These are phyloP conservation scores for Drosophila melanosoma DNA, from an alignment of 2,888 invertebrate species.

Conservation along the genomic window DNA sequence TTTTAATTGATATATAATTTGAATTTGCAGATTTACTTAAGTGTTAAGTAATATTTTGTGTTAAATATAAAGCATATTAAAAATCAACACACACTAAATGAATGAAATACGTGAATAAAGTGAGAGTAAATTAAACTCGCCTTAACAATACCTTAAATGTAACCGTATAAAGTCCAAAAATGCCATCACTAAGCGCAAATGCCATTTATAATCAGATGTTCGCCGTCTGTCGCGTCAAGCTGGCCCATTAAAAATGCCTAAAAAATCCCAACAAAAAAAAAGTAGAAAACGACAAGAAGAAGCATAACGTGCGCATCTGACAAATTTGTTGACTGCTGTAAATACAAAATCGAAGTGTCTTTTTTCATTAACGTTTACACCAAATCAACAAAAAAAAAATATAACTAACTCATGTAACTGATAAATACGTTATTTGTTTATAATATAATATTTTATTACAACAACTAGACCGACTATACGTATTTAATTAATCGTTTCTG, in stretches of 20 bases:
- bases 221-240: constrained; percentile 37
- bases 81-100: background rate
- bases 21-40: constrained; percentile 15
- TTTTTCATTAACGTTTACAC: constrained; percentile 26
- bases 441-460: constrained; percentile 4
- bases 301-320: constrained; percentile 66
- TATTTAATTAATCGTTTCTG: constrained; percentile 39
- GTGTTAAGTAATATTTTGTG: constrained; percentile 18
- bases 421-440: constrained; percentile 13
- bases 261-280: constrained; percentile 49
- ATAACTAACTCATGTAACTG: background rate
- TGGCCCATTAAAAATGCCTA: constrained; percentile 41
- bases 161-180: background rate
- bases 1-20: constrained; percentile 13
- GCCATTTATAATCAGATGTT: constrained; percentile 50
- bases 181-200: constrained; percentile 25
- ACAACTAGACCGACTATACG: constrained; percentile 8
- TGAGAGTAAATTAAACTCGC: background rate
- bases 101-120: background rate
- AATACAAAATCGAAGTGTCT: constrained; percentile 63
- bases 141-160: background rate
- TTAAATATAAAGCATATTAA: background rate
- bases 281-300: constrained; percentile 39
- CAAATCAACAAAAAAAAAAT: constrained; percentile 22
- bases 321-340: constrained; percentile 52